Evolutionary conservation across 2,888 invertebrate species (phyloP).

Genomic region (Brachynemurus nebulosus): DNA sequence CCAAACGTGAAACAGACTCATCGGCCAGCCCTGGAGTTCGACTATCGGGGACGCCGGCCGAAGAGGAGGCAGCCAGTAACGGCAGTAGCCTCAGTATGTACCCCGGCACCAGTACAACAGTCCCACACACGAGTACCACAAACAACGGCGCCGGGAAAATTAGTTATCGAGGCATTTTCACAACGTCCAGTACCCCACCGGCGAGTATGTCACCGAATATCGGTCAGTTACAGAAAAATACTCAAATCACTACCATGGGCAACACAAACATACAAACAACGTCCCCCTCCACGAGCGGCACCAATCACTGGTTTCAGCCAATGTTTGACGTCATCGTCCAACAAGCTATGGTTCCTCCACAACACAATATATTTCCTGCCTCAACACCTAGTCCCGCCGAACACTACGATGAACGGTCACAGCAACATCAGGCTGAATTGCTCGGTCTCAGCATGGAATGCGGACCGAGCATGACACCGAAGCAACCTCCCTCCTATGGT

Average conservation of each 20-base stretch:
- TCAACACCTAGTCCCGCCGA: slow-evolving; percentile 35
- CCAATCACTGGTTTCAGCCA: slow-evolving; percentile 47
- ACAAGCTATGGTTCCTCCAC: slow-evolving; percentile 34
- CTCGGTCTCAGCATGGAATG: slow-evolving; percentile 47
- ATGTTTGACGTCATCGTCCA: slow-evolving; percentile 51
- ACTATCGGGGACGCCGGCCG: slow-evolving; percentile 38
- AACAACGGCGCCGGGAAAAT: slow-evolving; percentile 28
- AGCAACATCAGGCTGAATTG: slow-evolving; percentile 39
- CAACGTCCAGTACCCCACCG: slow-evolving; percentile 44
- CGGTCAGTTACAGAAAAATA: slow-evolving; percentile 29
- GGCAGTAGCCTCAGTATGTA: slow-evolving; percentile 48
- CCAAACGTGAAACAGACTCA: slow-evolving; percentile 17
- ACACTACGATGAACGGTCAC: slow-evolving; percentile 47
- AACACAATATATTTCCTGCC: slow-evolving; percentile 38
- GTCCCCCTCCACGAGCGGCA: slow-evolving; percentile 56
- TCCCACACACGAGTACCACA: slow-evolving; percentile 20
- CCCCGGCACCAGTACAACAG: slow-evolving; percentile 28
- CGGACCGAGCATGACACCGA: slow-evolving; percentile 36
- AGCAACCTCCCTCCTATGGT: slow-evolving; percentile 49
- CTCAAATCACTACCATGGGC: slow-evolving; percentile 35
- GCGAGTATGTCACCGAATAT: slow-evolving; percentile 29
- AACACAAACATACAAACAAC: slow-evolving; percentile 59
- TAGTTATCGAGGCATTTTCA: slow-evolving; percentile 50
- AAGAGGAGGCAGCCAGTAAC: slow-evolving; percentile 62
- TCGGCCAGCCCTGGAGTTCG: slow-evolving; percentile 28